These are phyloP conservation scores for Cantharis nigra DNA, from an alignment of 2,888 invertebrate species.

Conservation along the genomic window DNA sequence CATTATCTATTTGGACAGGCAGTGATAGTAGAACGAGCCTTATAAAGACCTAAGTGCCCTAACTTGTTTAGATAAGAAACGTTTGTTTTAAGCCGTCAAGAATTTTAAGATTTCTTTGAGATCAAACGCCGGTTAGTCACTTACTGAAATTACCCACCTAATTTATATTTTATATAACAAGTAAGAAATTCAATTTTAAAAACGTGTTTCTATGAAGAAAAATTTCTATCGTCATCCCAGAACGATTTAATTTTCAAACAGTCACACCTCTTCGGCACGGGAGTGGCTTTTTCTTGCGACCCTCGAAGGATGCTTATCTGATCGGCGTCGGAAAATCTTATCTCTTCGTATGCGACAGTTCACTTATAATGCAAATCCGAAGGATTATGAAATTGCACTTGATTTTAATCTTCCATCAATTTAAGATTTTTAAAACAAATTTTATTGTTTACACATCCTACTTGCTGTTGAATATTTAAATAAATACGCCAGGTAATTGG, in stretches of 20 bases:
- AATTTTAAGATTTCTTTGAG: slow-evolving; percentile 20
- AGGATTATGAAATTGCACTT: background rate
- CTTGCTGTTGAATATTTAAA: background rate
- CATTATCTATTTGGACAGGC: slow-evolving; percentile 42
- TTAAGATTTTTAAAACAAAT: background rate
- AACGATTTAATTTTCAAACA: too few relatives aligned
- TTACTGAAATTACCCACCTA: background rate
- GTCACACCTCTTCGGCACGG: background rate
- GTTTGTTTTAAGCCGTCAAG: slow-evolving; percentile 17
- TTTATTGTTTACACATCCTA: background rate
- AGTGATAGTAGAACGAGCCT: slow-evolving; percentile 35
- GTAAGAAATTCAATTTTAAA: background rate
- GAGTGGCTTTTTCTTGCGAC: background rate
- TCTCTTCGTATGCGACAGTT: background rate
- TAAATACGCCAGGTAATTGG: background rate
- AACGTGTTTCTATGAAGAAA: background rate
- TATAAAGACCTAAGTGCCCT: slow-evolving; percentile 47
- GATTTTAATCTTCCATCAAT: background rate
- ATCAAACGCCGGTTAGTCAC: slow-evolving; percentile 14
- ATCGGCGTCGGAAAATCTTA: background rate
- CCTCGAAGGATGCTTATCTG: background rate
- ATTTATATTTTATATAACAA: background rate
- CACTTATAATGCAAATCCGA: background rate
- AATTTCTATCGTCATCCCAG: too few relatives aligned
- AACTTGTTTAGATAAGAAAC: slow-evolving; percentile 51